Evolutionary conservation across 2,797 vertebrate species (phyloP).

Genomic region (Australoheros facetus): DNA sequence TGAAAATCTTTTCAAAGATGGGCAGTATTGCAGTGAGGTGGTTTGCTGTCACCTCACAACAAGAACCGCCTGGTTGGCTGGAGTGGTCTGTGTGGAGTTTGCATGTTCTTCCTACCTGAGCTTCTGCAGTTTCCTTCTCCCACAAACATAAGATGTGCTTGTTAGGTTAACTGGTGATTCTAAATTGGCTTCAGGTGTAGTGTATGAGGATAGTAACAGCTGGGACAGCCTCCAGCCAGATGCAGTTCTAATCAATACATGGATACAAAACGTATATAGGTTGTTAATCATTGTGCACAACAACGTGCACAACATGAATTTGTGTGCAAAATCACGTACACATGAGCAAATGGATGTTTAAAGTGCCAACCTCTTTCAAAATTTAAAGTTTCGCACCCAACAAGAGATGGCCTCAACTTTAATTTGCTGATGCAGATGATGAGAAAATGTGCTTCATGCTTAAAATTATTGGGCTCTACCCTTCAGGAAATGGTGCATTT

Average conservation of each 20-base stretch:
- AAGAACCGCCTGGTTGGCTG: not conserved
- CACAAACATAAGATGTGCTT: not conserved
- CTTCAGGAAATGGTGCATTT: not conserved
- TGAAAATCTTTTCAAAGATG: not conserved
- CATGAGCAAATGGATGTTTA: not conserved
- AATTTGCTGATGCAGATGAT: not conserved
- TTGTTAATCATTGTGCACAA: not conserved
- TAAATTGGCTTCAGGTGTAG: not conserved
- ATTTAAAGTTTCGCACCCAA: too few species aligned
- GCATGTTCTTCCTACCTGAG: not conserved
- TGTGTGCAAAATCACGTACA: not conserved
- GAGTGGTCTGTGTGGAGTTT: not conserved
- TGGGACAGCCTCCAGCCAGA: not conserved
- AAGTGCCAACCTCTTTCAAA: not conserved
- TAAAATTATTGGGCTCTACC: not conserved
- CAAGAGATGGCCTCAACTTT: not conserved
- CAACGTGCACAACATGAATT: not conserved
- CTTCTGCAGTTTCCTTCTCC: not conserved
- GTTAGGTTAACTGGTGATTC: not conserved
- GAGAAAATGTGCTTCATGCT: too few species aligned
- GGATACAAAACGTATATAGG: not conserved
- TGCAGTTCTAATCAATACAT: not conserved
- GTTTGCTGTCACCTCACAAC: not conserved
- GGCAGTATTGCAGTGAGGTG: not conserved
- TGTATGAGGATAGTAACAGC: not conserved